Conservation (phyloP, 2,113 vertebrate species). For the Ceyx melanurus region DNA sequence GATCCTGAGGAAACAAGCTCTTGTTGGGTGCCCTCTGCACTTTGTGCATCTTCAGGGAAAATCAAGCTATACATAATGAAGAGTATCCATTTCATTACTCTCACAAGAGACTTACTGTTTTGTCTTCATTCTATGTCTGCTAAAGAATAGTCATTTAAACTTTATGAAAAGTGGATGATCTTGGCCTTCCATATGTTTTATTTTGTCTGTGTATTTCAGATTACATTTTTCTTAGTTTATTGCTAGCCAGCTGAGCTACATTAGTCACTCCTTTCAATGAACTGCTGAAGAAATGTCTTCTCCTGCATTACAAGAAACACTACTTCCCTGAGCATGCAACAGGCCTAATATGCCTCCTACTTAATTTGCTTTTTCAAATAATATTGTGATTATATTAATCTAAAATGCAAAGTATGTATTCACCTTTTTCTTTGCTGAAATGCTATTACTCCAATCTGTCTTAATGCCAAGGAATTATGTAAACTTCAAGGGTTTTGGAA, state of each 20-base stretch:
- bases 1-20: not conserved
- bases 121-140: not conserved
- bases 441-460: not conserved
- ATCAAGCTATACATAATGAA: not conserved
- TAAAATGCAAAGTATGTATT: not conserved
- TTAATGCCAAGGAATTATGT: not conserved
- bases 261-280: not conserved
- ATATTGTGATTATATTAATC: not conserved
- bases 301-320: not conserved
- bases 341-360: not conserved
- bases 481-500: not conserved
- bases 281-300: not conserved
- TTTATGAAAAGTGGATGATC: not conserved
- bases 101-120: not conserved
- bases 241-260: not conserved
- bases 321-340: not conserved
- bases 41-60: not conserved
- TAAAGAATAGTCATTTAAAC: not conserved
- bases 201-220: constrained; percentile 15
- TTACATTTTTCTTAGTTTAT: not conserved
- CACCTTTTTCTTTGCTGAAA: not conserved
- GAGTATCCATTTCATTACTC: not conserved
- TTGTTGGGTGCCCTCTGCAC: not conserved
- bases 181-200: not conserved
- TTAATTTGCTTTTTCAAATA: not conserved